These are phyloP conservation scores for Sycophila sp. DNA, from an alignment of 1,140 invertebrate species.

Conservation along the genomic window DNA sequence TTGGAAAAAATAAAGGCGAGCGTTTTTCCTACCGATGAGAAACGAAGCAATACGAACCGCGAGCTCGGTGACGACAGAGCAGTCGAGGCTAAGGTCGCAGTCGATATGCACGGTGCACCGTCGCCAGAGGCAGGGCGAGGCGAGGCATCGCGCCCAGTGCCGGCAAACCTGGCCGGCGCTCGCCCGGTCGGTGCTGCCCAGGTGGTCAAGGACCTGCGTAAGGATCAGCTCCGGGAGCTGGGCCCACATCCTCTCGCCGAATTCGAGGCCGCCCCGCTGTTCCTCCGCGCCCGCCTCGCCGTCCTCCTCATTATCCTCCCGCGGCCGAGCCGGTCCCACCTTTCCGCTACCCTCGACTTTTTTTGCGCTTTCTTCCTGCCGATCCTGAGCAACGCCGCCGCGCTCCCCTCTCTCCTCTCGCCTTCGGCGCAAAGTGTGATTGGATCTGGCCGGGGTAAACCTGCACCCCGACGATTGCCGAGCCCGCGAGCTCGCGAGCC, in stretches of 20 bases:
- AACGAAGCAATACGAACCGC: constrained; percentile 52
- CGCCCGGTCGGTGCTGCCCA: constrained; percentile 53
- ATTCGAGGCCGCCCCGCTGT: background rate
- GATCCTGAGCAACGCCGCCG: too few relatives aligned
- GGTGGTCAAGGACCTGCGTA: constrained; percentile 59
- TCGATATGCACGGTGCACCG: constrained; percentile 59
- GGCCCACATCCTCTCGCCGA: constrained; percentile 59
- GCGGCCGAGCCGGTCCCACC: background rate
- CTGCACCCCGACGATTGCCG: too few relatives aligned
- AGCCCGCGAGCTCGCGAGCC: too few relatives aligned
- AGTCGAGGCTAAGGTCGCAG: constrained; percentile 55
- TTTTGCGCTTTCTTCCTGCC: too few relatives aligned
- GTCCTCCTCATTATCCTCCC: constrained; percentile 15
- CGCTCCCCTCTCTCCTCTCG: too few relatives aligned
- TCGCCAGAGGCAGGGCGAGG: constrained; percentile 61
- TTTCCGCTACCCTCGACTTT: too few relatives aligned
- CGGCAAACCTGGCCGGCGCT: constrained; percentile 56
- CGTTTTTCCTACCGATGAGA: too few relatives aligned
- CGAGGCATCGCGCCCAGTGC: constrained; percentile 55
- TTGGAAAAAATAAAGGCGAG: too few relatives aligned
- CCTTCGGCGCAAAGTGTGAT: too few relatives aligned
- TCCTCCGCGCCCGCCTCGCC: background rate
- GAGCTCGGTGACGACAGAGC: constrained; percentile 51
- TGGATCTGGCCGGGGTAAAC: too few relatives aligned
- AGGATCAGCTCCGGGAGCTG: constrained; percentile 65